These are phyloP conservation scores for Drosophila busckii DNA, from an alignment of 1,140 invertebrate genomes.

Conservation along the genomic window DNA sequence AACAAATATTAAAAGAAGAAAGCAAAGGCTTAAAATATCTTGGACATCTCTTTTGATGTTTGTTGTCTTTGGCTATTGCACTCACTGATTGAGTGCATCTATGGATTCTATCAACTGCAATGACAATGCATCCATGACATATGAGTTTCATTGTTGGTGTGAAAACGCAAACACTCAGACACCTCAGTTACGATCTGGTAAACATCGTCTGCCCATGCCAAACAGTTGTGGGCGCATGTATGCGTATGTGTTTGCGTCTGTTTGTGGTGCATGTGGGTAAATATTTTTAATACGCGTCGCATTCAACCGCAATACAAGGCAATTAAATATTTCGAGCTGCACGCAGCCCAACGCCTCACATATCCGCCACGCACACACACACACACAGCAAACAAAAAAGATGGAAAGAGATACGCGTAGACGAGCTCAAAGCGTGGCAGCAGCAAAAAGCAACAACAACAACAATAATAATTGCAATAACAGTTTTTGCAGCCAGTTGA, in stretches of 20 bases:
- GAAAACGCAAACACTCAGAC: conserved; percentile 52
- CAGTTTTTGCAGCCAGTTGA: conserved; percentile 62
- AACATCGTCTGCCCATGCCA: conserved; percentile 12
- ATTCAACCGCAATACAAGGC: conserved; percentile 75
- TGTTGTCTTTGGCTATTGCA: too few species aligned
- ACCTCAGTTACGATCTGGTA: conserved; percentile 37
- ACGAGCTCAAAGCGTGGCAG: conserved; percentile 45
- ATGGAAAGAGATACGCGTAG: conserved; percentile 4
- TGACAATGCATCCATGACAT: conserved; percentile 10
- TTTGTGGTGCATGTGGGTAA: conserved; percentile 46
- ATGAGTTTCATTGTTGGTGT: conserved; percentile 26
- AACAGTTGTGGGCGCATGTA: conserved; percentile 3
- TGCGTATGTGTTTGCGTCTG: conserved; percentile 1
- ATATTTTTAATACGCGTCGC: conserved; percentile 73
- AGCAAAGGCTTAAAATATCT: too few species aligned
- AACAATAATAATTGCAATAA: conserved; percentile 25
- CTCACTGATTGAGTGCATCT: too few species aligned
- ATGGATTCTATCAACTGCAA: too few species aligned
- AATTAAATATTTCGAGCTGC: conserved; percentile 72
- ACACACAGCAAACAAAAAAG: neutral
- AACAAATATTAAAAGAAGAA: too few species aligned
- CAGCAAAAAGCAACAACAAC: conserved; percentile 31
- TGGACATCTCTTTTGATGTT: too few species aligned
- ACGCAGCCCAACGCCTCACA: conserved; percentile 29
- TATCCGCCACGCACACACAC: conserved; percentile 9